phyloP scores from a whole-genome alignment of 2,888 invertebrate genomes.

The Harpalus rufipes region DNA sequence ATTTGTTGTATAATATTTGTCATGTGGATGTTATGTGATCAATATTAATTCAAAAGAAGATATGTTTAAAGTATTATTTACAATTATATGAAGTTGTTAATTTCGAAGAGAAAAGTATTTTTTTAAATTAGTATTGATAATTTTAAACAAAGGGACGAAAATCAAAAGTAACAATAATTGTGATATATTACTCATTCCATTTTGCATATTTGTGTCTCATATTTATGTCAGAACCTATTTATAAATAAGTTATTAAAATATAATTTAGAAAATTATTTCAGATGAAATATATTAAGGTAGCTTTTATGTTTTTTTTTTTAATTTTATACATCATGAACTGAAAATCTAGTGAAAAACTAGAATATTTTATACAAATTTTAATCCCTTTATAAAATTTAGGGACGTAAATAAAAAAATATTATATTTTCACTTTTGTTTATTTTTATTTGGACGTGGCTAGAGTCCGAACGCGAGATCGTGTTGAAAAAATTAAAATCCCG shows the following conservation, averaged over 20 bases:
- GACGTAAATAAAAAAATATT: constrained; percentile 28
- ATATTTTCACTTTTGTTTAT: background rate
- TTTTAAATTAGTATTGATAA: too few relatives aligned
- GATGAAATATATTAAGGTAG: constrained; percentile 14
- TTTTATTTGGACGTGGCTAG: too few relatives aligned
- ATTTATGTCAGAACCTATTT: constrained; percentile 25
- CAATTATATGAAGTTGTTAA: too few relatives aligned
- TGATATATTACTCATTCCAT: constrained; percentile 37
- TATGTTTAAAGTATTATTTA: too few relatives aligned
- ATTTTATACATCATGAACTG: constrained; percentile 41
- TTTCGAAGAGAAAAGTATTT: too few relatives aligned
- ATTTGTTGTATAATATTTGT: too few relatives aligned
- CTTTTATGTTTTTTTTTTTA: constrained; percentile 24
- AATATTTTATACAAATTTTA: constrained; percentile 17
- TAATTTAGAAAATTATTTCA: background rate
- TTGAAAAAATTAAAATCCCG: too few relatives aligned
- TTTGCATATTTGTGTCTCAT: constrained; percentile 33
- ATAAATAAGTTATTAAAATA: constrained; percentile 44
- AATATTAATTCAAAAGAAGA: too few relatives aligned
- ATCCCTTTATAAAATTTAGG: constrained; percentile 22
- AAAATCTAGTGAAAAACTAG: constrained; percentile 9
- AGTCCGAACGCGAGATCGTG: too few relatives aligned
- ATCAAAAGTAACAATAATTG: constrained; percentile 45
- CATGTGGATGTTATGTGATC: too few relatives aligned
- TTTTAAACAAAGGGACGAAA: background rate